A percentile compares a stretch with the other conserved stretches of the same genome.
Conservation (phyloP, 2,113 vertebrate genomes). For the Sander vitreus region DNA sequence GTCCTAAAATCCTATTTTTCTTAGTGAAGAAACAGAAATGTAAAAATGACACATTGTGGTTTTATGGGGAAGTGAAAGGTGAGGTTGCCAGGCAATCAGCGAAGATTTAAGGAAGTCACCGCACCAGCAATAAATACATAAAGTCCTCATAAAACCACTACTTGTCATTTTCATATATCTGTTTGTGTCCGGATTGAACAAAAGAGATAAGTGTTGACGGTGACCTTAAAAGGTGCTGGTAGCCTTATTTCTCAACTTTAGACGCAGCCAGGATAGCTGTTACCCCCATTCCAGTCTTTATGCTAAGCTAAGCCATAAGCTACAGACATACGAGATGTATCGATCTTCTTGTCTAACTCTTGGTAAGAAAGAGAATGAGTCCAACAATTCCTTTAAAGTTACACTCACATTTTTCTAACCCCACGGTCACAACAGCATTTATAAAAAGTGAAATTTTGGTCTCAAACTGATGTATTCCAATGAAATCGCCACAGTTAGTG, state of each 20-base stretch:
- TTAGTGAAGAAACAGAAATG: neutral
- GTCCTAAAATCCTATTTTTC: neutral
- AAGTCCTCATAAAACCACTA: neutral
- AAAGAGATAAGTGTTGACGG: neutral
- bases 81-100: neutral
- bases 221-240: neutral
- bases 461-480: neutral
- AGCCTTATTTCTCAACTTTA: neutral
- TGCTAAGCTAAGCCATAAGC: slow-evolving; percentile 9
- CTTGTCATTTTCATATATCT: neutral
- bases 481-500: neutral
- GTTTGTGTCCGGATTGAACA: neutral
- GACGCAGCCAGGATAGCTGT: neutral
- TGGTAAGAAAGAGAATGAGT: too few relatives aligned
- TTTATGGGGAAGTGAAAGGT: neutral
- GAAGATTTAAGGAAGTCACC: too few relatives aligned
- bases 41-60: neutral
- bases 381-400: too few relatives aligned
- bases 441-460: too few relatives aligned
- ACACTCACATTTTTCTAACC: too few relatives aligned
- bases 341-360: neutral
- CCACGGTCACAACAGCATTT: too few relatives aligned
- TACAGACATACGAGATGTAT: neutral
- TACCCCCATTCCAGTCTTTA: neutral
- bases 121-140: neutral